Percentiles rank a stretch among this genome's conserved stretches.
Conservation (phyloP, 2,113 vertebrate genomes). For the Campylomormyrus tamandua region DNA sequence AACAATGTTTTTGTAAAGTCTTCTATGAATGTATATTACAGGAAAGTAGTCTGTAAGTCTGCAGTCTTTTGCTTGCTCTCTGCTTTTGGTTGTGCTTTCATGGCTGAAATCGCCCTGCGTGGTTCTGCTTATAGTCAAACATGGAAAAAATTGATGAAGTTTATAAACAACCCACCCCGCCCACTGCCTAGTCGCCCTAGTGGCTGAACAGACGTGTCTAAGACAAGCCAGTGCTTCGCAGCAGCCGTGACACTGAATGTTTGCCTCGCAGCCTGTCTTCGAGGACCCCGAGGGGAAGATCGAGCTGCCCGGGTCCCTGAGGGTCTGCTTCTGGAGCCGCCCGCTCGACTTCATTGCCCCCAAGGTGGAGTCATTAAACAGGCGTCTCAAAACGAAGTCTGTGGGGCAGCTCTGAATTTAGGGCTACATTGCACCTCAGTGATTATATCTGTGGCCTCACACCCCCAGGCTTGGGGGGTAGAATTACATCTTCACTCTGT, state of each 20-base stretch:
- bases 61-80: background rate
- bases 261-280: slow-evolving; percentile 63
- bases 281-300: slow-evolving; percentile 86
- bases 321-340: slow-evolving; percentile 80
- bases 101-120: background rate
- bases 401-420: background rate
- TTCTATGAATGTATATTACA: background rate
- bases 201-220: background rate
- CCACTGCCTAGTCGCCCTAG: background rate
- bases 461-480: background rate
- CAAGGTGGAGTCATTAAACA: slow-evolving; percentile 50
- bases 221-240: background rate
- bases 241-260: background rate
- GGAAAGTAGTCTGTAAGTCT: background rate
- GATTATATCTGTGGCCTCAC: background rate
- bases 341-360: slow-evolving; percentile 68
- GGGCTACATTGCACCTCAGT: background rate
- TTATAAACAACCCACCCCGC: background rate
- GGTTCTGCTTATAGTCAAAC: background rate
- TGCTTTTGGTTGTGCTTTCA: background rate
- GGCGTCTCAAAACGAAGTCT: background rate
- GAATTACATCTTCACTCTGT: background rate
- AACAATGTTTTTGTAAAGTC: background rate
- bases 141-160: background rate
- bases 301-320: slow-evolving; percentile 67